phyloP scores from a whole-genome alignment of 2,113 vertebrate species.

The Salvator merianae region DNA sequence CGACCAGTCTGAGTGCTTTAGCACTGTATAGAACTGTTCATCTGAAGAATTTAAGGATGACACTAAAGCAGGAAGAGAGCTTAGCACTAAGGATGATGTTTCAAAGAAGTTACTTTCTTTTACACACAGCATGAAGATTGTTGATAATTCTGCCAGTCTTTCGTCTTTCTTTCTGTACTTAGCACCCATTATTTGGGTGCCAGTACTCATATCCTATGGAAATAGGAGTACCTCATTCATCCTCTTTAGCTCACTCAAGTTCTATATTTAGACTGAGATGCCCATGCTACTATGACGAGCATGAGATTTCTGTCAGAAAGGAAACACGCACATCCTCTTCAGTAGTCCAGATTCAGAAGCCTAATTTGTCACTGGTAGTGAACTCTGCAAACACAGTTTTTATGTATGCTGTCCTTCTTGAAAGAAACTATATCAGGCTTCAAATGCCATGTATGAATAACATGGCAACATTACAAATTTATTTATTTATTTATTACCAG shows the following conservation, averaged over 20 bases:
- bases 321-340: not conserved
- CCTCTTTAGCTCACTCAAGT: slow-evolving; percentile 67
- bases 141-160: slow-evolving; percentile 13
- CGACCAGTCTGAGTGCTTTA: slow-evolving; percentile 59
- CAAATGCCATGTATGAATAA: not conserved
- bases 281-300: slow-evolving; percentile 16
- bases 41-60: slow-evolving; percentile 66
- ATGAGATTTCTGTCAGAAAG: slow-evolving; percentile 35
- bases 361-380: not conserved
- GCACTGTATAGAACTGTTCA: slow-evolving; percentile 54
- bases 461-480: not conserved
- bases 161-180: slow-evolving; percentile 53
- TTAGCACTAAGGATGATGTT: slow-evolving; percentile 55
- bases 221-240: slow-evolving; percentile 59
- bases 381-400: not conserved
- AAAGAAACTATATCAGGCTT: not conserved
- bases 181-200: slow-evolving; percentile 48
- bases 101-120: slow-evolving; percentile 59
- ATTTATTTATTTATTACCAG: not conserved
- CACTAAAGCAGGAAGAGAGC: slow-evolving; percentile 66
- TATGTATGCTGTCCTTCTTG: not conserved
- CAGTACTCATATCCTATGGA: slow-evolving; percentile 46
- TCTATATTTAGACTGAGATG: slow-evolving; percentile 66
- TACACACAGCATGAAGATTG: slow-evolving; percentile 50
- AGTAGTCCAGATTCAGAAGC: not conserved